Evolutionary conservation across 2,888 invertebrate species (phyloP), one percentile per base, ranked within the genome.

Genomic region (Apotomis betuletana): DNA sequence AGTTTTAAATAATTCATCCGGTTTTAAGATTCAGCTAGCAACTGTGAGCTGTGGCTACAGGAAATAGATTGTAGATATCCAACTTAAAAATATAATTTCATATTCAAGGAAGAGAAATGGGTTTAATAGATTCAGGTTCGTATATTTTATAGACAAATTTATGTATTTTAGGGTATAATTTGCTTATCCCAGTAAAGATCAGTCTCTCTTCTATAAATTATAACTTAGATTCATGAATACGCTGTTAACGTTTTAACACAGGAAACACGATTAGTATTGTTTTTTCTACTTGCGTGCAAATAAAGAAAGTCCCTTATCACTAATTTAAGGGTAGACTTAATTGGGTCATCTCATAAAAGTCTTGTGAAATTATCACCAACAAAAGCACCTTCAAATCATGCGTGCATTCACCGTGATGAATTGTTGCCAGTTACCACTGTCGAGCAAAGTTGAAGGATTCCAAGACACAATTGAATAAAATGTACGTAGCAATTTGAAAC

Each of bases 361-460:
- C 57, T 63, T 59, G 51, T 63, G 46, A 65, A 67, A 54, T 54
- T 46, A 65, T 38, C 51, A 44, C 52, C 46, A 70, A 58, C 59
- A 64, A 70, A 58, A 64, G 52, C 52, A 46, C 8, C 41, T 6
- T 61, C 36, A 41, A 59, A 63, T 68, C 63, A 46, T 63, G 44
- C 63, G 27, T 68, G 44, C n/a, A 72, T 63, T 44, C 44, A 13
- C 49, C 59, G 63, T 54, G 54, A 54, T 52, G 57, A 63, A 63
- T 49, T 36, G 38, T 36, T 57, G 57, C 62, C 41, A 54, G 38
- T 36, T 57, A 55, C 62, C 41, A 54, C 65, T 49, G 36, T n/a
- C 63, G 58, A 63, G 51, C 44, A 58, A 67, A 72, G 67, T 71
- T 69, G 74, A 74, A 74, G 74, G 74, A 69, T 72, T 67, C 46